These are phyloP conservation scores for Drosophila affinis DNA, from an alignment of 2,888 invertebrate genomes.

Conservation along the genomic window DNA sequence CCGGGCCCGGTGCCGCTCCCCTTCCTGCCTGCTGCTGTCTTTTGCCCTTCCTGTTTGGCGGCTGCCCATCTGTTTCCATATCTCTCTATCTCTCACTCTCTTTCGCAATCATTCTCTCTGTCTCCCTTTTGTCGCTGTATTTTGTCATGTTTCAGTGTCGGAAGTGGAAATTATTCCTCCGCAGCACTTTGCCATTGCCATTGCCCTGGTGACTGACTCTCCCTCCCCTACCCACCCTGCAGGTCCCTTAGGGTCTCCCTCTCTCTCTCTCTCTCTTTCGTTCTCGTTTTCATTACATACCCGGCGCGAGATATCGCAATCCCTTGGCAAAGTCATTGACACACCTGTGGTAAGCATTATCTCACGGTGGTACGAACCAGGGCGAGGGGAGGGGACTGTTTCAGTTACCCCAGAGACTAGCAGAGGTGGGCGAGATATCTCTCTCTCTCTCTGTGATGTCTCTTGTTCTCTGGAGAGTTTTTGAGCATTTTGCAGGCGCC, in stretches of 20 bases:
- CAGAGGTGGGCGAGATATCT: too few relatives aligned
- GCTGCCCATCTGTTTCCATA: constrained; percentile 32
- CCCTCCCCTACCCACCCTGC: constrained; percentile 12
- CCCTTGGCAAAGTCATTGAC: constrained; percentile 72
- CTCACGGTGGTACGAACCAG: constrained; percentile 1
- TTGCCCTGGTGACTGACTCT: constrained; percentile 68
- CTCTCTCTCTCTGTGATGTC: background rate
- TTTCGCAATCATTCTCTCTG: constrained; percentile 1
- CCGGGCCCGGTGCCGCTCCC: constrained; percentile 25
- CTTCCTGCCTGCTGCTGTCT: constrained; percentile 34
- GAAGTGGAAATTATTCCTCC: constrained; percentile 75
- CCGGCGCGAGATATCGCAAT: constrained; percentile 43
- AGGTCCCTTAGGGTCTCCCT: background rate
- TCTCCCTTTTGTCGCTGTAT: constrained; percentile 33
- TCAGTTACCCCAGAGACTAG: background rate
- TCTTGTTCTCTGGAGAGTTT: constrained; percentile 25
- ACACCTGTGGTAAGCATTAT: constrained; percentile 65
- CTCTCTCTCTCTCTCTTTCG: constrained; percentile 33
- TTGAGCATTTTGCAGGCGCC: constrained; percentile 28
- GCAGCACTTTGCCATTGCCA: constrained; percentile 56
- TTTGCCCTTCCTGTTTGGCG: constrained; percentile 30
- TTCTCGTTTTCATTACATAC: constrained; percentile 72
- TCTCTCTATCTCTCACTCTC: constrained; percentile 11
- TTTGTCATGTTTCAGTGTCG: constrained; percentile 72
- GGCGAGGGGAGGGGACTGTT: background rate